Percentiles rank a stretch among this genome's conserved stretches.
Evolutionary conservation across 2,797 vertebrate genomes (phyloP).

Genomic region (Microctenopoma stevenorrisi): DNA sequence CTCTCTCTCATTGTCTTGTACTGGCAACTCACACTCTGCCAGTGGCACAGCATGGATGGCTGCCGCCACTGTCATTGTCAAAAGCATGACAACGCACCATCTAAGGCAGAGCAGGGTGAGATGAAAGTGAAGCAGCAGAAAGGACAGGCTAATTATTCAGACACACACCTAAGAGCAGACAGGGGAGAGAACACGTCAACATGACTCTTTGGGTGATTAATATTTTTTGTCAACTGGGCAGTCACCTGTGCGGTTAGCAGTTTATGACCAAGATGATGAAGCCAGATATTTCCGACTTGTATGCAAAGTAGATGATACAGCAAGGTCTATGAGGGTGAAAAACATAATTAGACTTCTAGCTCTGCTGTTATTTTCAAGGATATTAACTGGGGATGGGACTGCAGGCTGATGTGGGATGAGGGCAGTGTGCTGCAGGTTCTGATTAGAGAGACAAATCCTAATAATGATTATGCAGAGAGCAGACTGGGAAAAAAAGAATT

Average conservation of each 20-base stretch:
- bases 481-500: constrained; percentile 31
- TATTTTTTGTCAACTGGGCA: constrained; percentile 67
- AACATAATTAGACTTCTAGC: constrained; percentile 66
- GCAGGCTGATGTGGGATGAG: constrained; percentile 44
- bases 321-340: constrained; percentile 52
- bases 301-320: constrained; percentile 59
- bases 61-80: constrained; percentile 74
- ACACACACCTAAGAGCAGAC: constrained; percentile 69
- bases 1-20: constrained; percentile 38
- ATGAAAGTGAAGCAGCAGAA: constrained; percentile 71
- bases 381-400: constrained; percentile 47
- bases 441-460: constrained; percentile 53
- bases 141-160: constrained; percentile 82
- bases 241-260: constrained; percentile 67
- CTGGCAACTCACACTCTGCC: constrained; percentile 64
- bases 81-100: constrained; percentile 66
- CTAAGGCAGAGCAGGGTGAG: constrained; percentile 64
- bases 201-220: constrained; percentile 76
- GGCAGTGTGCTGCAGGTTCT: constrained; percentile 34
- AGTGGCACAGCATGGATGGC: constrained; percentile 70
- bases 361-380: constrained; percentile 55
- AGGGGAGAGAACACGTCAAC: constrained; percentile 70
- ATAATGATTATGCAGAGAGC: constrained; percentile 56
- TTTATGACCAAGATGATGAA: constrained; percentile 57
- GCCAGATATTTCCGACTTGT: constrained; percentile 55